phyloP scores from a whole-genome alignment of 2,113 vertebrate species.

The Lagopus leucura region DNA sequence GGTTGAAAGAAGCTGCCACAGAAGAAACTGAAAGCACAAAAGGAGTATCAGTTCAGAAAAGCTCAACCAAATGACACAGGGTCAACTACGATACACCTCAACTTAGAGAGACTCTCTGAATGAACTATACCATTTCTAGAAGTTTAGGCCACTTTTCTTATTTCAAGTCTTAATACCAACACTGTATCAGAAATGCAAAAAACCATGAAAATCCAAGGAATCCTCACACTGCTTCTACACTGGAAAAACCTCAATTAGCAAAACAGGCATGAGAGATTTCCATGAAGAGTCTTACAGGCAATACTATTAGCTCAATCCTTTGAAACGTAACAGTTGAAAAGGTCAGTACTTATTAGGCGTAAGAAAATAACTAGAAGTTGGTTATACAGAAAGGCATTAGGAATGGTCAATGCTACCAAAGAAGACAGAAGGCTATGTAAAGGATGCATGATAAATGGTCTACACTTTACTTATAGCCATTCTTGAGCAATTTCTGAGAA shows the following conservation, averaged over 20 bases:
- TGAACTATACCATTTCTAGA: neutral
- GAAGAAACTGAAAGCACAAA: neutral
- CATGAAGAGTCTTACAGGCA: neutral
- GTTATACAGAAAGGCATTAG: neutral
- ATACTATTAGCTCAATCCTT: neutral
- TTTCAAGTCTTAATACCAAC: neutral
- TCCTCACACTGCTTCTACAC: neutral
- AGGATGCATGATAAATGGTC: neutral
- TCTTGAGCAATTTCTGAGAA: conserved; percentile 24
- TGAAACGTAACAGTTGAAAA: neutral
- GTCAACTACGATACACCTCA: neutral
- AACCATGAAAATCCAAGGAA: neutral
- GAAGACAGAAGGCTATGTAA: neutral
- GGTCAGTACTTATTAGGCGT: neutral
- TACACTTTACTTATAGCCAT: neutral
- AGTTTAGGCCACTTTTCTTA: neutral
- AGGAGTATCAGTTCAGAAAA: neutral
- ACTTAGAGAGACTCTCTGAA: neutral
- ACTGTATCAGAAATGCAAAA: neutral
- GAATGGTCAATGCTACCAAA: neutral
- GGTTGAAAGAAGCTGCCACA: neutral
- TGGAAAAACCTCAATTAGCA: neutral
- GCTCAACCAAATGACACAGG: neutral
- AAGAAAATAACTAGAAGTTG: neutral
- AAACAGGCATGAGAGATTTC: neutral